Evolutionary conservation across 2,888 invertebrate species (phyloP).

Genomic region (Automeris io): DNA sequence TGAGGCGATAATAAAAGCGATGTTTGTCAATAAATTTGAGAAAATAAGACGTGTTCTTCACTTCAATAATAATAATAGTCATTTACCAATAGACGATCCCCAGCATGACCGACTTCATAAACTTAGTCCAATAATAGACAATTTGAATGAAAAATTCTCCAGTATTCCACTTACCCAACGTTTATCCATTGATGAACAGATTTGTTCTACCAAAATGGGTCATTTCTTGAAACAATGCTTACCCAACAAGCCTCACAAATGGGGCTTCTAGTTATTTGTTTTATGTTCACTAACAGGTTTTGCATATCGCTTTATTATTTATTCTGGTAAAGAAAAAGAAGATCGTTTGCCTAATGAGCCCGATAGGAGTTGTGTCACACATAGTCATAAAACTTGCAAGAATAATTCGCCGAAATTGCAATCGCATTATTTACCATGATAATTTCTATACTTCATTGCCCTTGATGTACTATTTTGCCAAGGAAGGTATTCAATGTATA

Average conservation of each 20-base stretch:
- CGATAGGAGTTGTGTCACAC: neutral
- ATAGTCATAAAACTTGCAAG: neutral
- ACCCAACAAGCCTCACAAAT: slow-evolving; percentile 41
- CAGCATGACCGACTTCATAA: slow-evolving; percentile 11
- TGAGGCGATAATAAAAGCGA: slow-evolving; percentile 14
- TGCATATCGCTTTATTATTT: slow-evolving; percentile 32
- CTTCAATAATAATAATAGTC: slow-evolving; percentile 13
- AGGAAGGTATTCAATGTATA: neutral
- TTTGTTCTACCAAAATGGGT: slow-evolving; percentile 22
- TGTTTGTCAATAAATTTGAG: slow-evolving; percentile 14
- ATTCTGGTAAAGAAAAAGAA: slow-evolving; percentile 28
- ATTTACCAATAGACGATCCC: slow-evolving; percentile 9
- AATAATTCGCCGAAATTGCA: neutral
- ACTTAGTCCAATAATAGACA: slow-evolving; percentile 11
- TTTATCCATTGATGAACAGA: slow-evolving; percentile 23
- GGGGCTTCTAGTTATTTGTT: slow-evolving; percentile 23
- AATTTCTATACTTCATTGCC: neutral
- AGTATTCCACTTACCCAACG: slow-evolving; percentile 11
- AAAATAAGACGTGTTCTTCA: slow-evolving; percentile 18
- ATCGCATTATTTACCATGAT: neutral
- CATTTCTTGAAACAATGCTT: slow-evolving; percentile 28
- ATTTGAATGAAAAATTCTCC: slow-evolving; percentile 12
- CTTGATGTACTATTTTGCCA: neutral
- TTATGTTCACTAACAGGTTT: slow-evolving; percentile 22
- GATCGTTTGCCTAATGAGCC: no score